A percentile compares a stretch with the other conserved stretches of the same genome.
These are phyloP conservation scores for Drosophila gunungcola DNA, from an alignment of 1,140 invertebrate species.

Conservation along the genomic window DNA sequence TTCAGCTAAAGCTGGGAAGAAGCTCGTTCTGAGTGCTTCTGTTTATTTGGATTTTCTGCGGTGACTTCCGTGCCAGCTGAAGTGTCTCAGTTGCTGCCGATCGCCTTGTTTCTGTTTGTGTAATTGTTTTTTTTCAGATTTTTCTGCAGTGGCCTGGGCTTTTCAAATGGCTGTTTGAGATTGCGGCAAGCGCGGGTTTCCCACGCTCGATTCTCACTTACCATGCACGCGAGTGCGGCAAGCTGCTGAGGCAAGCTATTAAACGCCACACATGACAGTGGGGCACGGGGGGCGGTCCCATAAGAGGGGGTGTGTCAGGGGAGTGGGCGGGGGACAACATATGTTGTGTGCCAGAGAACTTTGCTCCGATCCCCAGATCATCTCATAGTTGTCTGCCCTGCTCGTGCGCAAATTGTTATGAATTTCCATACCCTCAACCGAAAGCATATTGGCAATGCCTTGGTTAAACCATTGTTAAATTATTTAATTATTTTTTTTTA, in stretches of 20 bases:
- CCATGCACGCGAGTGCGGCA: constrained; percentile 52
- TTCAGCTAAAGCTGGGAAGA: not conserved
- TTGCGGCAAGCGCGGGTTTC: constrained; percentile 68
- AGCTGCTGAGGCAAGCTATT: constrained; percentile 26
- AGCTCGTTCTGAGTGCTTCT: not conserved
- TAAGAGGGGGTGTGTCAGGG: not conserved
- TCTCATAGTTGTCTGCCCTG: constrained; percentile 2
- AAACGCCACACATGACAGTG: constrained; percentile 29
- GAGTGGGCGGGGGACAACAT: constrained; percentile 12
- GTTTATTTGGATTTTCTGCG: constrained; percentile 9
- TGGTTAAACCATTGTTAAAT: too few species aligned
- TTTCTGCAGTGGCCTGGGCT: not conserved
- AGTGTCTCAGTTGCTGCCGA: not conserved
- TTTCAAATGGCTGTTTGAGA: constrained; percentile 62
- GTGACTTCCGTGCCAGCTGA: constrained; percentile 2
- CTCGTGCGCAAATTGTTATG: constrained; percentile 16
- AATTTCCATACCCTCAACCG: not conserved
- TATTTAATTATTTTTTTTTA: too few species aligned
- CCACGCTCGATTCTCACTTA: constrained; percentile 57
- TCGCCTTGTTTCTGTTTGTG: not conserved
- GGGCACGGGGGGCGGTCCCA: not conserved
- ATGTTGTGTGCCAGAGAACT: constrained; percentile 35
- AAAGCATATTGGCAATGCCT: not conserved
- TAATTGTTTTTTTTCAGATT: not conserved
- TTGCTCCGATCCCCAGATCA: constrained; percentile 5